phyloP scores from a whole-genome alignment of 1,140 invertebrate species.

The Drosophila burlai region DNA sequence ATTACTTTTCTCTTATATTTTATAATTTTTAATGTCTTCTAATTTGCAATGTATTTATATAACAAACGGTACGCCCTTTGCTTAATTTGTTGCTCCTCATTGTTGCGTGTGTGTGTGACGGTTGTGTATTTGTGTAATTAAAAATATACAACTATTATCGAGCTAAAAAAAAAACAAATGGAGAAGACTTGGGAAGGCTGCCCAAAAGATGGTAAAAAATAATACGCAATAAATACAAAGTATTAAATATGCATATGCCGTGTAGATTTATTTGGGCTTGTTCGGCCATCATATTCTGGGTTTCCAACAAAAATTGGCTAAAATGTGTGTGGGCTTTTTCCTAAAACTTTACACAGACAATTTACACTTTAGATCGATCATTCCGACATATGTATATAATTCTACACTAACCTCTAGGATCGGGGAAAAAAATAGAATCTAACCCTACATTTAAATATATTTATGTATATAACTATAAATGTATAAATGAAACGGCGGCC shows the following conservation, averaged over 20 bases:
- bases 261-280: background rate
- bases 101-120: conserved; percentile 11
- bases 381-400: background rate
- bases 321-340: conserved; percentile 28
- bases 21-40: conserved; percentile 4
- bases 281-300: conserved; percentile 7
- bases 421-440: conserved; percentile 2
- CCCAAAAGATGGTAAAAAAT: conserved; percentile 14
- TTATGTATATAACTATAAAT: conserved; percentile 9
- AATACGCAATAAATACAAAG: conserved; percentile 43
- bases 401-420: conserved; percentile 10
- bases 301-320: conserved; percentile 49
- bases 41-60: conserved; percentile 13
- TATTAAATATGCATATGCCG: conserved; percentile 2
- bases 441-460: conserved; percentile 11
- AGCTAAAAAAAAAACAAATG: conserved; percentile 8
- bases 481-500: conserved; percentile 25
- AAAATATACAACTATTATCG: conserved; percentile 7
- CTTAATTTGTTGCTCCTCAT: conserved; percentile 9
- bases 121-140: background rate
- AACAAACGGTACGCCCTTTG: conserved; percentile 19
- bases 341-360: conserved; percentile 31
- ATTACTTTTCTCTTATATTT: background rate
- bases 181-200: background rate
- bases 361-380: conserved; percentile 25